Evolutionary conservation across 2,888 invertebrate species (phyloP).

Genomic region (Drosophila siamana): DNA sequence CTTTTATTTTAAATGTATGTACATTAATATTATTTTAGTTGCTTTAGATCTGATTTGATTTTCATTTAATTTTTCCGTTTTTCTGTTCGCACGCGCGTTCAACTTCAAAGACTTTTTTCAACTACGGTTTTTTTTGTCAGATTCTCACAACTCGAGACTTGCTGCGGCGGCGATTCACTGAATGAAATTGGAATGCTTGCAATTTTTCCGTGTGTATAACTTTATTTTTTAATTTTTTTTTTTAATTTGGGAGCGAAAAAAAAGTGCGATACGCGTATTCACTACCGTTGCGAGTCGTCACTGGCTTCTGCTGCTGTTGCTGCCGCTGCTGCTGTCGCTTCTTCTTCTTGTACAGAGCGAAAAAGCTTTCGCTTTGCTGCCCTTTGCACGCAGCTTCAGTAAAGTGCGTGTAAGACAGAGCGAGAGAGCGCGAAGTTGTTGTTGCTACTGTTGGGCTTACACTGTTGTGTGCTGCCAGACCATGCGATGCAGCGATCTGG

Average conservation of each 20-base stretch:
- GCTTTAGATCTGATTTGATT: neutral
- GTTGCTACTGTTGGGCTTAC: slow-evolving; percentile 14
- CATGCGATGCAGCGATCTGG: slow-evolving; percentile 51
- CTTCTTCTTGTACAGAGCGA: slow-evolving; percentile 10
- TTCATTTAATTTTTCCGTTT: slow-evolving; percentile 2
- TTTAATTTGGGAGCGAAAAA: slow-evolving; percentile 23
- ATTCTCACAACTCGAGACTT: slow-evolving; percentile 31
- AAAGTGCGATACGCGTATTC: slow-evolving; percentile 45
- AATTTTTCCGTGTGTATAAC: slow-evolving; percentile 83
- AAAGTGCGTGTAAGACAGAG: slow-evolving; percentile 4
- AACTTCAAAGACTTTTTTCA: slow-evolving; percentile 30
- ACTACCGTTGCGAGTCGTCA: slow-evolving; percentile 49
- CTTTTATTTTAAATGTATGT: slow-evolving; percentile 1
- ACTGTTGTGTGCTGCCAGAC: slow-evolving; percentile 50
- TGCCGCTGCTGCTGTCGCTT: slow-evolving; percentile 30
- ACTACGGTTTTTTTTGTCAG: slow-evolving; percentile 34
- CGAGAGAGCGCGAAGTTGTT: slow-evolving; percentile 32
- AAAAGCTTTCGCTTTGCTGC: slow-evolving; percentile 58
- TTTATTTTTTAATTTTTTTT: slow-evolving; percentile 51
- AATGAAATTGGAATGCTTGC: slow-evolving; percentile 76
- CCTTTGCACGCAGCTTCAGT: slow-evolving; percentile 56
- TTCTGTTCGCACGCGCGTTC: slow-evolving; percentile 21
- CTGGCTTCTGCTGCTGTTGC: slow-evolving; percentile 52
- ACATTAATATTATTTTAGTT: slow-evolving; percentile 7
- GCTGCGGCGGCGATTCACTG: slow-evolving; percentile 64